A percentile compares a stretch with the other conserved stretches of the same genome.
Evolutionary conservation across 2,888 invertebrate genomes (phyloP).

Genomic region (Teleogryllus oceanicus): DNA sequence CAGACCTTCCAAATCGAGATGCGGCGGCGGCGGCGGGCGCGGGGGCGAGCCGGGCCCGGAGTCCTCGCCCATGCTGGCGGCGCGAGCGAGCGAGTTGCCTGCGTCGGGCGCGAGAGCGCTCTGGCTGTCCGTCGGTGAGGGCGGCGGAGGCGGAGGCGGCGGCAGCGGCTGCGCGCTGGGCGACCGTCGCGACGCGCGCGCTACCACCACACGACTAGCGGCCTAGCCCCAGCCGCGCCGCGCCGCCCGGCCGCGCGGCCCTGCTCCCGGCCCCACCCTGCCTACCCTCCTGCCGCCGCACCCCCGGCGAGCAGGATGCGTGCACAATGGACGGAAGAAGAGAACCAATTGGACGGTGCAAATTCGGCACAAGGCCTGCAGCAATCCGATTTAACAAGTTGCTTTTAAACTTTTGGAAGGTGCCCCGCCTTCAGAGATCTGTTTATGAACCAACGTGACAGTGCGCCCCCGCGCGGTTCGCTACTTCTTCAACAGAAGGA

Average conservation of each 20-base stretch:
- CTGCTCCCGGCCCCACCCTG: background rate
- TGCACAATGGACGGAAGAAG: constrained; percentile 18
- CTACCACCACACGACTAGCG: constrained; percentile 7
- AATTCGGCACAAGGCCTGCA: constrained; percentile 8
- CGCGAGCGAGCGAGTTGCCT: background rate
- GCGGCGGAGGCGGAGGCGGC: background rate
- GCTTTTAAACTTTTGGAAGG: background rate
- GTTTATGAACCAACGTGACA: background rate
- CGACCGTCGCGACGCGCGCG: background rate
- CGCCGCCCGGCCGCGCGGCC: background rate
- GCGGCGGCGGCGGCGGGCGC: background rate
- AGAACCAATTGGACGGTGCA: background rate
- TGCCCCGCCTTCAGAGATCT: background rate
- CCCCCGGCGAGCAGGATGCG: background rate
- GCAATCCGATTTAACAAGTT: constrained; percentile 12
- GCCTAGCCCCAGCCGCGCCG: background rate
- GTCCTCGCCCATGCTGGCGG: background rate
- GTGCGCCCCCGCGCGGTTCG: background rate
- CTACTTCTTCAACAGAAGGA: too few relatives aligned
- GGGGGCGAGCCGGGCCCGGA: background rate
- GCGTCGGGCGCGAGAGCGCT: constrained; percentile 1
- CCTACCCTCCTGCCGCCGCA: background rate
- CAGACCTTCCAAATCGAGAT: background rate
- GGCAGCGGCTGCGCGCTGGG: background rate
- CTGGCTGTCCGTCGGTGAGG: background rate